Base-by-base conservation (phyloP, 2,888 invertebrate species). In the Drosophila putrida region DNA sequence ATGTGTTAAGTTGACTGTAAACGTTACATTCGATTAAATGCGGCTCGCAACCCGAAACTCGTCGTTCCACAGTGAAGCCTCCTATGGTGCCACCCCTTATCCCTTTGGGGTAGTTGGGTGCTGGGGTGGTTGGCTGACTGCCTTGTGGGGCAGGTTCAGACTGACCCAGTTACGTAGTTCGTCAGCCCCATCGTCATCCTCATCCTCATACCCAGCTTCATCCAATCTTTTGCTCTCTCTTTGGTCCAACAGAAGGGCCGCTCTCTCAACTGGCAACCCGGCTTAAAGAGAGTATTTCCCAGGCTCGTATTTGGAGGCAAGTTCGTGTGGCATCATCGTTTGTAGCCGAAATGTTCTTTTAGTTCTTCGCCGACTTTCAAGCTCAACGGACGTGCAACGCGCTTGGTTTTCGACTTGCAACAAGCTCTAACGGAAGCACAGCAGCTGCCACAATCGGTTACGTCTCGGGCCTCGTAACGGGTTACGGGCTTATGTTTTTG, bases 1-100 rank as follows among this genome's bases (percentile, higher is more conserved):
- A 89, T 72, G 81, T 88, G 84, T 69, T 82, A 69, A 88, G 83
- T 82, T 88, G 71, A 83, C 87, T 88, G 83, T 87, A 66, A 86
- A 78, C 71, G 81, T 80, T 89, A 86, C 81, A 88, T 88, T 86
- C 77, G 80, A 86, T 80, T 88, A 74, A 77, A 80, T 80, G 89
- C 78, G 84, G 60, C 75, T 78, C 68, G 69, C 67, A 64, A 59
- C 49, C 46, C 55, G 55, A 58, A 64, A 75, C 39, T 9, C 35
- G 10, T 6, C 39, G 35, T 15, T 55, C 25, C 15, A 41, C 43
- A 44, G 39, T 41, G 53, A 36, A 50, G 36, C 38, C 38, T 41
- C 38, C n/a, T 15, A n/a, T 31, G 39, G 20, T 15, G n/a, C 20
- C 20, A 20, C 20, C 20, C 20, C 20, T 20, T 28, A 33, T 6